Evolutionary conservation across 2,113 vertebrate genomes (phyloP).

Genomic region (Saguinus imperator): DNA sequence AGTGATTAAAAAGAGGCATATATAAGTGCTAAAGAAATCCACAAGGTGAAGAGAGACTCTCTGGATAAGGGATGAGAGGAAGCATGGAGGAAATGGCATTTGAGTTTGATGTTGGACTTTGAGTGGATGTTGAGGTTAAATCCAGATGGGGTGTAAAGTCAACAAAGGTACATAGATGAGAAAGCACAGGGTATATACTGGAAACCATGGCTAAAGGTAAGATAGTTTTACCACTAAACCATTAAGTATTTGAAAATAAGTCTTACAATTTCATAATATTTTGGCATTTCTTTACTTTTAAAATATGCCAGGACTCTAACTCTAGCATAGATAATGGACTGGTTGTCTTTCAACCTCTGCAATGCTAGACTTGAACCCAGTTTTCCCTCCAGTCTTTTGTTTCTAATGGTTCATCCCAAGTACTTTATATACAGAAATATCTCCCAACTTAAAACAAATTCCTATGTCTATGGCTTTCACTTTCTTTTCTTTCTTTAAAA

Average conservation of each 20-base stretch:
- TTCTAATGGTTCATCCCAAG: neutral
- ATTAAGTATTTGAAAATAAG: neutral
- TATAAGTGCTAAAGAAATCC: neutral
- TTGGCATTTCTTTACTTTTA: conserved; percentile 28
- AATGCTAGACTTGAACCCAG: neutral
- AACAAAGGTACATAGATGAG: neutral
- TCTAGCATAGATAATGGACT: neutral
- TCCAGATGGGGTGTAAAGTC: neutral
- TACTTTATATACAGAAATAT: neutral
- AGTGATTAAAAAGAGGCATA: neutral
- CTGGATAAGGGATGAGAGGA: neutral
- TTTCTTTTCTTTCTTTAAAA: neutral
- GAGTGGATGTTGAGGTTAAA: neutral
- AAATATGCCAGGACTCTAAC: neutral
- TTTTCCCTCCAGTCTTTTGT: neutral
- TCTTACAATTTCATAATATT: neutral
- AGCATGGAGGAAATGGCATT: neutral
- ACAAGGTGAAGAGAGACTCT: neutral
- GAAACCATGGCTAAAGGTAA: neutral
- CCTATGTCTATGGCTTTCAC: neutral
- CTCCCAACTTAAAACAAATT: neutral
- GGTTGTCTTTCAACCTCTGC: neutral
- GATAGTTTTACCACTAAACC: neutral
- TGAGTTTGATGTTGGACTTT: neutral
- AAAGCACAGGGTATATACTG: neutral